Conservation (phyloP, 2,888 invertebrate species). For the Tigriopus californicus region DNA sequence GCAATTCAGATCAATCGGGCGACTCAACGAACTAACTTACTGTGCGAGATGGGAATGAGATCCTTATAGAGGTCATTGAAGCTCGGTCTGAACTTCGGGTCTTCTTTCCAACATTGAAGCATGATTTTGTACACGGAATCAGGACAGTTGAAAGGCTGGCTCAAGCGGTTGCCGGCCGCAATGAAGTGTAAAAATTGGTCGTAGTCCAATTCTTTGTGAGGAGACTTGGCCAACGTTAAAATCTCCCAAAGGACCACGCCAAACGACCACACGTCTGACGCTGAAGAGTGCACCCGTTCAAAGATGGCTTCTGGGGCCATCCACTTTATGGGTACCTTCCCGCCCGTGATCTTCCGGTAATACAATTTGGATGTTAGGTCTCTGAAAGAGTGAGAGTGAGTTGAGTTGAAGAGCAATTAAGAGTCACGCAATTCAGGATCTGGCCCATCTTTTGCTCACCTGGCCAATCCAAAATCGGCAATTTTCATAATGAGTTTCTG, state of each 20-base stretch:
- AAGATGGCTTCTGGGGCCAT: constrained; percentile 97
- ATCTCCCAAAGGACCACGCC: constrained; percentile 95
- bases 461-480: constrained; percentile 91
- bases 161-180: constrained; percentile 81
- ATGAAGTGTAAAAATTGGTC: constrained; percentile 80
- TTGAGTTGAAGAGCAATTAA: too few relatives aligned
- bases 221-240: constrained; percentile 91
- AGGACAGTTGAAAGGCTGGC: constrained; percentile 81
- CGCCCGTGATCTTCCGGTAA: constrained; percentile 88
- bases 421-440: too few relatives aligned
- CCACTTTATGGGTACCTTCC: constrained; percentile 92
- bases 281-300: constrained; percentile 53
- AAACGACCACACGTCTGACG: constrained; percentile 64
- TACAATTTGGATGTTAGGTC: constrained; percentile 70
- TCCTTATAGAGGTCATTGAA: too few relatives aligned
- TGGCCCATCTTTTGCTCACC: too few relatives aligned
- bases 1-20: too few relatives aligned
- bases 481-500: constrained; percentile 77
- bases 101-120: constrained; percentile 92
- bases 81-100: constrained; percentile 63
- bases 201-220: constrained; percentile 86
- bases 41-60: too few relatives aligned
- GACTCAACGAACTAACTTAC: too few relatives aligned
- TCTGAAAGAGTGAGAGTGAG: too few relatives aligned
- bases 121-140: constrained; percentile 86